Evolutionary conservation across 2,888 invertebrate species (phyloP).

Genomic region (Nomada goodeniana): DNA sequence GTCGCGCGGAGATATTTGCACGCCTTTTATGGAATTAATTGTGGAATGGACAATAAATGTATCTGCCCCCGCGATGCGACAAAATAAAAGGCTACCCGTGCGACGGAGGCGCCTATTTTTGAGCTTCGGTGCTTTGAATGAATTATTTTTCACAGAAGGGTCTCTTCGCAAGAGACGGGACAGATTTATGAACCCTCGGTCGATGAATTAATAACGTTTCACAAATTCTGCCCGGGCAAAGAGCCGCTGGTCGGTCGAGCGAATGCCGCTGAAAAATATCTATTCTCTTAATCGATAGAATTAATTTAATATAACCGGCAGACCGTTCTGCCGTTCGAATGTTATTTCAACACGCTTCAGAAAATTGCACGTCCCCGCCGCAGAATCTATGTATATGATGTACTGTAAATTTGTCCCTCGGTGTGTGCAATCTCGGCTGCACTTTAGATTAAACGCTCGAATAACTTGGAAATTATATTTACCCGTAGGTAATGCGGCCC

Average conservation of each 20-base stretch:
- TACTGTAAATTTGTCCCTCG: conserved; percentile 44
- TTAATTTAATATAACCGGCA: conserved; percentile 33
- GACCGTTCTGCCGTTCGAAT: neutral
- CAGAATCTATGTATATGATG: conserved; percentile 29
- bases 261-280: conserved; percentile 27
- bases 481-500: conserved; percentile 30
- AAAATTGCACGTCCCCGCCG: conserved; percentile 40
- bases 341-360: conserved; percentile 34
- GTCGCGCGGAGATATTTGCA: conserved; percentile 13
- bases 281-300: conserved; percentile 39
- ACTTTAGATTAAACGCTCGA: conserved; percentile 54
- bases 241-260: neutral
- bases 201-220: conserved; percentile 28
- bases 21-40: neutral
- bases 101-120: neutral
- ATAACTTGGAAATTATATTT: conserved; percentile 55
- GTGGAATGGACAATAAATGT: neutral
- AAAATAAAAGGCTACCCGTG: too few relatives aligned
- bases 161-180: neutral
- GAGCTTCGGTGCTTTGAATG: conserved; percentile 3
- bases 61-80: too few relatives aligned
- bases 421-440: conserved; percentile 36
- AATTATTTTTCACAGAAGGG: conserved; percentile 13
- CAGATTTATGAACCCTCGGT: conserved; percentile 17
- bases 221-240: conserved; percentile 16